These are phyloP conservation scores for Lepidothrix coronata DNA, from an alignment of 2,113 vertebrate species.

Conservation along the genomic window DNA sequence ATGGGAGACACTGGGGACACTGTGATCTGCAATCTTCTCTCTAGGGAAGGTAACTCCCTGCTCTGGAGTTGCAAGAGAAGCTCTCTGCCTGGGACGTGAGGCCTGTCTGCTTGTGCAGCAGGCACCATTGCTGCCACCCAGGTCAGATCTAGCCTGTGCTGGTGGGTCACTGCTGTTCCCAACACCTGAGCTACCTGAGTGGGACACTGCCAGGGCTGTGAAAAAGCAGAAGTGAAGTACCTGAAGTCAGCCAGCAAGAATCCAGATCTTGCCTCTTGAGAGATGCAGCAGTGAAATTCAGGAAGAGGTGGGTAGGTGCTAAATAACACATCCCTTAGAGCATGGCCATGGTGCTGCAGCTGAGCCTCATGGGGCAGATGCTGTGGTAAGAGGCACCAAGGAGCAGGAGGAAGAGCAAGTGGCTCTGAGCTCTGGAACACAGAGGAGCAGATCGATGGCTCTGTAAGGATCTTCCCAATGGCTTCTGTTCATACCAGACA, in stretches of 20 bases:
- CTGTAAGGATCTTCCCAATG: background rate
- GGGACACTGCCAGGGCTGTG: background rate
- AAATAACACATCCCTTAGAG: background rate
- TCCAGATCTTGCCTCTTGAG: background rate
- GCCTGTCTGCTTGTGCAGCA: background rate
- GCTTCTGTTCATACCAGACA: background rate
- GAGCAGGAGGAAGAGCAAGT: background rate
- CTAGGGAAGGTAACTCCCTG: background rate
- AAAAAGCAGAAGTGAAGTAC: background rate
- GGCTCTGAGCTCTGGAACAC: background rate
- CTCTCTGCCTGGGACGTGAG: background rate
- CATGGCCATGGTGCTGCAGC: background rate
- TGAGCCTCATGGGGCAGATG: background rate
- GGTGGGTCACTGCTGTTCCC: background rate
- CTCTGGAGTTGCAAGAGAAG: background rate
- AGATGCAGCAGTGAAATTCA: background rate
- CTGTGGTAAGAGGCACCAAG: background rate
- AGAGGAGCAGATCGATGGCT: background rate
- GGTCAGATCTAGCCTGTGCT: background rate
- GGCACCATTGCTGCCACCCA: background rate
- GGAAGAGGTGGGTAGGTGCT: background rate
- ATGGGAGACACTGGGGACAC: accelerated
- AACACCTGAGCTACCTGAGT: background rate
- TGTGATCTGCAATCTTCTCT: background rate
- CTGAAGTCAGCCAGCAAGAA: background rate